Evolutionary conservation across 2,797 vertebrate genomes (phyloP).

Genomic region (Phrynocephalus guinanensis): DNA sequence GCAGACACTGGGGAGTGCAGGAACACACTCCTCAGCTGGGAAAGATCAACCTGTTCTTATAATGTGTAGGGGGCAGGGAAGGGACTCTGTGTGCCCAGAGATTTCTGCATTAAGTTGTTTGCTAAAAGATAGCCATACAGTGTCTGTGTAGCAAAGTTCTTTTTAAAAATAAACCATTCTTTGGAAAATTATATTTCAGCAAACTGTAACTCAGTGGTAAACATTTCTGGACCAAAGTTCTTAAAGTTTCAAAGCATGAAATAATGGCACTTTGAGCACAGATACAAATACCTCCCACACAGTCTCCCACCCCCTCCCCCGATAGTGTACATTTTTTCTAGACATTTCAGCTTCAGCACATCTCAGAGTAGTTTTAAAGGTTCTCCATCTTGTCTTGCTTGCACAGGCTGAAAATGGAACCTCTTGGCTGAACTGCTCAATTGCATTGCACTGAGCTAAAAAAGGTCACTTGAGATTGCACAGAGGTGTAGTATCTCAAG

Average conservation of each 20-base stretch:
- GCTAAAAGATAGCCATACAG: not conserved
- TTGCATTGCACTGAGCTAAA: too few relatives aligned
- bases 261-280: too few relatives aligned
- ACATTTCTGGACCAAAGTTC: not conserved
- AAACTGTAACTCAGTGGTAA: not conserved
- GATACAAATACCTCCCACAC: not conserved
- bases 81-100: not conserved
- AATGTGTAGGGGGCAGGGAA: too few relatives aligned
- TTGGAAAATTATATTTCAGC: too few relatives aligned
- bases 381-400: not conserved
- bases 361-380: not conserved
- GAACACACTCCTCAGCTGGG: too few relatives aligned
- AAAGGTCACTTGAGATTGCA: too few relatives aligned
- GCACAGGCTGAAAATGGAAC: not conserved
- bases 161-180: not conserved
- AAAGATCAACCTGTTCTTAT: too few relatives aligned
- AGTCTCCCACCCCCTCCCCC: too few relatives aligned
- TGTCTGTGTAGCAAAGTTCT: slow-evolving; percentile 10
- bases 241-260: not conserved
- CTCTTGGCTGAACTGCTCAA: too few relatives aligned
- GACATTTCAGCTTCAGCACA: not conserved
- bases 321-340: not conserved
- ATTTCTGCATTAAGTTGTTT: not conserved
- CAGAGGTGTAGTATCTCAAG: too few relatives aligned
- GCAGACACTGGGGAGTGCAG: not conserved